These are phyloP conservation scores for Drosophila silvestris DNA, from an alignment of 2,888 invertebrate species.

Conservation along the genomic window DNA sequence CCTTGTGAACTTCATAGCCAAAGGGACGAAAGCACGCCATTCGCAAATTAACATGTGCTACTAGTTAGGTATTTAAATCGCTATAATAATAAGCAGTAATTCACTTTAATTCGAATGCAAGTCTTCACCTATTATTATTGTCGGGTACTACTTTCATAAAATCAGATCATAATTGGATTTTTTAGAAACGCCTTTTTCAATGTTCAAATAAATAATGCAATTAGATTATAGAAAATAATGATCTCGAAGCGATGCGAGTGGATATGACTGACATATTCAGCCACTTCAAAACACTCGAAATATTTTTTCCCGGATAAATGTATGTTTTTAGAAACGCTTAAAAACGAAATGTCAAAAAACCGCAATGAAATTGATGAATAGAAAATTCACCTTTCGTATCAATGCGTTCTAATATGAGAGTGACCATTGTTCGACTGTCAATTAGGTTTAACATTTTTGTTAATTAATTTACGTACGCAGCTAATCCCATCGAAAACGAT, in stretches of 20 bases:
- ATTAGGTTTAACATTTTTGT: neutral
- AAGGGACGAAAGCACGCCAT: slow-evolving; percentile 18
- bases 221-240: neutral
- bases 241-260: neutral
- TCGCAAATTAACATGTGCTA: slow-evolving; percentile 43
- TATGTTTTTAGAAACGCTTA: neutral
- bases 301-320: neutral
- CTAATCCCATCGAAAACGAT: slow-evolving; percentile 36
- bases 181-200: neutral
- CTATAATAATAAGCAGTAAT: slow-evolving; percentile 13
- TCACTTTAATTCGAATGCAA: slow-evolving; percentile 5
- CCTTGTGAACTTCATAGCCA: slow-evolving; percentile 34
- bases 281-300: neutral
- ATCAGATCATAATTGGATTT: neutral
- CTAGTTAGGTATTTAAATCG: slow-evolving; percentile 38
- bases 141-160: neutral
- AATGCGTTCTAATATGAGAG: too few relatives aligned
- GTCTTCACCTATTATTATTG: slow-evolving; percentile 4
- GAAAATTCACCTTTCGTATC: neutral
- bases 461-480: slow-evolving; percentile 13
- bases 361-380: neutral
- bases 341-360: neutral
- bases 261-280: neutral
- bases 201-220: neutral
- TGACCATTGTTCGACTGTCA: neutral